Evolutionary conservation across 2,888 invertebrate species (phyloP).

Genomic region (Xiphydria camelus): DNA sequence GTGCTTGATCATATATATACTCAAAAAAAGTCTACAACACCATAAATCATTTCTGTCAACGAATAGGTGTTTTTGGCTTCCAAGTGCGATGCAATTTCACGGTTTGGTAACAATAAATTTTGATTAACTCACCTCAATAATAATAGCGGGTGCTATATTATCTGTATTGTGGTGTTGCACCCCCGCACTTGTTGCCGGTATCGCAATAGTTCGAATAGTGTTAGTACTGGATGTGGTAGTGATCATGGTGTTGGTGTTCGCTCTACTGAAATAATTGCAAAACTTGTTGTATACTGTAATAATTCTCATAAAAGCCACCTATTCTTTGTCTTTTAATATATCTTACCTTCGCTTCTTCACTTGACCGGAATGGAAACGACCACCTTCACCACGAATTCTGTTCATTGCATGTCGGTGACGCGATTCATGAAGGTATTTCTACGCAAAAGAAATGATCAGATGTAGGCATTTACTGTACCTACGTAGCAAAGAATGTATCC

Average conservation of each 20-base stretch:
- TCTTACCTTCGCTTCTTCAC: constrained; percentile 53
- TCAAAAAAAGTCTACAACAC: no score
- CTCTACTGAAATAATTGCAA: constrained; percentile 27
- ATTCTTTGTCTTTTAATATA: constrained; percentile 11
- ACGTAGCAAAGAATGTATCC: constrained; percentile 1
- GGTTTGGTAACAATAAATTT: no score
- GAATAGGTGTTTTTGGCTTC: no score
- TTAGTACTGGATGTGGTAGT: constrained; percentile 41
- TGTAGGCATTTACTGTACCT: constrained; percentile 7
- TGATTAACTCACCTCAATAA: constrained; percentile 39
- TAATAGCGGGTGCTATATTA: constrained; percentile 45
- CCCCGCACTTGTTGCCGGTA: constrained; percentile 39
- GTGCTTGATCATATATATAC: no score
- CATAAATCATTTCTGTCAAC: no score
- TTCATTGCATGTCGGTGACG: constrained; percentile 98
- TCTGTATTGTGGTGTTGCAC: constrained; percentile 46
- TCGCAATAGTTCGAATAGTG: constrained; percentile 42
- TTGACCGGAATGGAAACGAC: constrained; percentile 84
- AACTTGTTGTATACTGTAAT: no score
- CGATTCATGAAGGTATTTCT: constrained; percentile 99
- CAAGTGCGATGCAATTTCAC: no score
- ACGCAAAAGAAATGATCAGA: constrained; percentile 52
- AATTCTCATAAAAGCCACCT: constrained; percentile 5
- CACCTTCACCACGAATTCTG: constrained; percentile 93
- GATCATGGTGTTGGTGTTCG: constrained; percentile 40